These are phyloP conservation scores for Archivesica marissinica DNA, from an alignment of 1,140 invertebrate species.

Conservation along the genomic window DNA sequence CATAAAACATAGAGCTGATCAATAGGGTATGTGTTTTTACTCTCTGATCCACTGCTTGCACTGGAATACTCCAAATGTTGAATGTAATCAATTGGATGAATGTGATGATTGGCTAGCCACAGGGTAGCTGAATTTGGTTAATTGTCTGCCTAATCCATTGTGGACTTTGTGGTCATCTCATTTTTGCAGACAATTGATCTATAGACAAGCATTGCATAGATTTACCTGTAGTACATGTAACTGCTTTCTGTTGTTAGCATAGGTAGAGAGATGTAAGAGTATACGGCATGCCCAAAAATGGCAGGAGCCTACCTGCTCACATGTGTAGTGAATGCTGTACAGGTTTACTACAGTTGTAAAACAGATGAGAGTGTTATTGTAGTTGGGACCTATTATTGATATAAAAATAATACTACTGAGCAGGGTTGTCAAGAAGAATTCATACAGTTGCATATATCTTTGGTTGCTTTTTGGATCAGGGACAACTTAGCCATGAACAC, in stretches of 20 bases:
- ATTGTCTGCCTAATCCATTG: conserved; percentile 3
- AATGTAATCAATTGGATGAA: too few relatives aligned
- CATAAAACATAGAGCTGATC: too few relatives aligned
- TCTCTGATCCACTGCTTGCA: too few relatives aligned
- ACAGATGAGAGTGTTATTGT: conserved; percentile 22
- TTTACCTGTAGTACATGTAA: conserved; percentile 46
- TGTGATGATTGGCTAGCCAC: too few relatives aligned
- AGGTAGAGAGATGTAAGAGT: conserved; percentile 58
- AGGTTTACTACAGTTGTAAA: conserved; percentile 46
- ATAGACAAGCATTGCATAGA: conserved; percentile 1
- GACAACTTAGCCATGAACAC: too few relatives aligned
- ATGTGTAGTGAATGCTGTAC: conserved; percentile 49
- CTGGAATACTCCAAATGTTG: too few relatives aligned
- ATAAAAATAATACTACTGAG: too few relatives aligned
- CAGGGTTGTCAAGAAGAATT: background rate
- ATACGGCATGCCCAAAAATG: conserved; percentile 71
- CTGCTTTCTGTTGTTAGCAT: background rate
- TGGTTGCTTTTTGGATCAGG: too few relatives aligned
- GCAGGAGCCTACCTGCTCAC: conserved; percentile 54
- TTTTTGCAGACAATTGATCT: conserved; percentile 32
- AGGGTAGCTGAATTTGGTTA: conserved; percentile 2
- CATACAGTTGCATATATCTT: background rate
- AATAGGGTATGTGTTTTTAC: too few relatives aligned
- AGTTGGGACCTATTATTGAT: background rate
- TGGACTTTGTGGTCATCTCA: conserved; percentile 19